Conservation (phyloP, 2,797 vertebrate genomes). For the Philypnodon macrostomus region DNA sequence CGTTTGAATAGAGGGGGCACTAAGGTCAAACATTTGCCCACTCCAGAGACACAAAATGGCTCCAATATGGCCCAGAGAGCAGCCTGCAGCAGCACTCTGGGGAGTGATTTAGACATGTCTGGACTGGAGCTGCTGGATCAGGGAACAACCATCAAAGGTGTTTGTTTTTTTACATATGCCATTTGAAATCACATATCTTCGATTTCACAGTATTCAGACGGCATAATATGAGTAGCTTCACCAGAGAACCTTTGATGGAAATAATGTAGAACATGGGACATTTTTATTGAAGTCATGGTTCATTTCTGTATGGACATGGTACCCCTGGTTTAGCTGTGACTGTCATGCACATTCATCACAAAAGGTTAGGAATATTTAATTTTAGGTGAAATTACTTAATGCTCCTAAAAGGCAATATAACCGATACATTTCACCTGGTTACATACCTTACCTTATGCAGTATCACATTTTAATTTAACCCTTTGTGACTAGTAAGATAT, state of each 20-base stretch:
- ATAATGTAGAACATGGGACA: too few species aligned
- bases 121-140: conserved; percentile 58
- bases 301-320: too few species aligned
- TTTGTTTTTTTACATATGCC: conserved; percentile 55
- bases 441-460: too few species aligned
- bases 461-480: too few species aligned
- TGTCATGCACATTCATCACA: too few species aligned
- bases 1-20: conserved; percentile 55
- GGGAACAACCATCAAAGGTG: conserved; percentile 60
- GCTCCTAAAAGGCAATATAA: too few species aligned
- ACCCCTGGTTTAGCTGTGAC: too few species aligned
- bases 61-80: conserved; percentile 72
- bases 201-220: conserved; percentile 26
- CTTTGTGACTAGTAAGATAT: too few species aligned
- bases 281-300: too few species aligned
- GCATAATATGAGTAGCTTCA: conserved; percentile 58
- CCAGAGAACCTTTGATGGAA: conserved; percentile 9
- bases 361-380: too few species aligned
- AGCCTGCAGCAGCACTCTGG: conserved; percentile 57
- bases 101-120: conserved; percentile 67
- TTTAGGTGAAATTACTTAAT: too few species aligned
- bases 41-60: conserved; percentile 77
- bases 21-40: conserved; percentile 61
- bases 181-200: conserved; percentile 49
- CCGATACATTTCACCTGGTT: too few species aligned